These are phyloP conservation scores for Epistrophella euchroma DNA, from an alignment of 2,888 invertebrate species.

Conservation along the genomic window DNA sequence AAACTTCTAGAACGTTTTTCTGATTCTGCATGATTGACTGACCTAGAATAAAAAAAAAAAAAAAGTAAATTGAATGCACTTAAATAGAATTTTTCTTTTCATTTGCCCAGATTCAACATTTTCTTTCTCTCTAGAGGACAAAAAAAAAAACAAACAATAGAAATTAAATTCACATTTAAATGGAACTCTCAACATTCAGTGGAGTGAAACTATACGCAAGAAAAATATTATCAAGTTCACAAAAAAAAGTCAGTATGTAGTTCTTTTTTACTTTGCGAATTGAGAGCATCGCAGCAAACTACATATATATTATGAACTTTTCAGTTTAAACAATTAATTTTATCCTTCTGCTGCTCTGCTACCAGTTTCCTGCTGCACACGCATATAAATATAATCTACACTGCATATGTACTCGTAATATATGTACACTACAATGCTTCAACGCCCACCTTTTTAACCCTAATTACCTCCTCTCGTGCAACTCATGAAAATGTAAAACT, in stretches of 20 bases:
- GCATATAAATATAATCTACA: background rate
- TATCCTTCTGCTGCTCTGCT: background rate
- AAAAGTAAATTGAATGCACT: background rate
- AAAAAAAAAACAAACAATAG: background rate
- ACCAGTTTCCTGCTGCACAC: conserved; percentile 15
- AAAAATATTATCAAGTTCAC: conserved; percentile 37
- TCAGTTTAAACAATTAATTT: conserved; percentile 60
- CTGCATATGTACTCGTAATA: background rate
- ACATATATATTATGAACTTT: conserved; percentile 45
- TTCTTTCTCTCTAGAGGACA: background rate
- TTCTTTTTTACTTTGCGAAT: background rate
- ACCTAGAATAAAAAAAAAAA: background rate
- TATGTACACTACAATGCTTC: conserved; percentile 13
- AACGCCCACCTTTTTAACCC: conserved; percentile 42
- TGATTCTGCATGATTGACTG: no score
- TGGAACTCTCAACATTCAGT: conserved; percentile 3
- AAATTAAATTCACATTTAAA: conserved; percentile 17
- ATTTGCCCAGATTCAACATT: background rate
- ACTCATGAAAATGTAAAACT: conserved; percentile 62
- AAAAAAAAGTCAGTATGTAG: conserved; percentile 4
- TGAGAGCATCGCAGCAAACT: conserved; percentile 4
- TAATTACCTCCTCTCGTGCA: conserved; percentile 63
- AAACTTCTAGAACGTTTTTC: no score
- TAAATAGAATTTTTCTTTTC: background rate
- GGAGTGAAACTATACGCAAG: background rate